Conservation (phyloP, 2,797 vertebrate genomes). For the Oreochromis mossambicus region DNA sequence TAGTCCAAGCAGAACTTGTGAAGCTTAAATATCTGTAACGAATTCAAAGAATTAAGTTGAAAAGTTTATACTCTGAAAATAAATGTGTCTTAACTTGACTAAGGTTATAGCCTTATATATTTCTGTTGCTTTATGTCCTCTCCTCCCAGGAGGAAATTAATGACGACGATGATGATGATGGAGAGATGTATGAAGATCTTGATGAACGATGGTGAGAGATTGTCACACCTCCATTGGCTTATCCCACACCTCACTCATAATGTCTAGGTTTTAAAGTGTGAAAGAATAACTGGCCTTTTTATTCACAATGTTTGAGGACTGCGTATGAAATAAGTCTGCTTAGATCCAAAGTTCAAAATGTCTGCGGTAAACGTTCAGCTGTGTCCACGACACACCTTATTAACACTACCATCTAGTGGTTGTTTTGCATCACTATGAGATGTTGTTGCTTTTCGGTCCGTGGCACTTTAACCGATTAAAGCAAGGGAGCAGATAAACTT, state of each 20-base stretch:
- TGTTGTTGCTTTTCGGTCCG: neutral
- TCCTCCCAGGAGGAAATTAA: slow-evolving; percentile 59
- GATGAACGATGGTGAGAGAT: slow-evolving; percentile 79
- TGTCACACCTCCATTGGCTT: neutral
- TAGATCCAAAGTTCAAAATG: neutral
- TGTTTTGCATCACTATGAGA: neutral
- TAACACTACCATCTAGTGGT: slow-evolving; percentile 18
- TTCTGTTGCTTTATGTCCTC: neutral
- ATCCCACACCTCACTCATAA: too few species aligned
- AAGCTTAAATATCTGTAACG: neutral
- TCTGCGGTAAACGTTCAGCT: neutral
- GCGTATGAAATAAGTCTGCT: neutral
- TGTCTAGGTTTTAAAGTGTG: neutral
- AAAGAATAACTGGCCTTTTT: neutral
- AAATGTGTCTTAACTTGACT: neutral
- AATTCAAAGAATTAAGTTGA: neutral
- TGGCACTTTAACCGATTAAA: neutral
- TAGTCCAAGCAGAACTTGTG: neutral
- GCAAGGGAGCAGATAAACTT: neutral
- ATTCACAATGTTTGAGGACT: too few species aligned
- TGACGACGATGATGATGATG: slow-evolving; percentile 77
- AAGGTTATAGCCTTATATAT: neutral
- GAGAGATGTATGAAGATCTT: slow-evolving; percentile 88
- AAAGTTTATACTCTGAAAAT: neutral
- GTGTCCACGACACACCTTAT: neutral